Evolutionary conservation across 2,113 vertebrate genomes (phyloP).

Genomic region (Noctilio leporinus): DNA sequence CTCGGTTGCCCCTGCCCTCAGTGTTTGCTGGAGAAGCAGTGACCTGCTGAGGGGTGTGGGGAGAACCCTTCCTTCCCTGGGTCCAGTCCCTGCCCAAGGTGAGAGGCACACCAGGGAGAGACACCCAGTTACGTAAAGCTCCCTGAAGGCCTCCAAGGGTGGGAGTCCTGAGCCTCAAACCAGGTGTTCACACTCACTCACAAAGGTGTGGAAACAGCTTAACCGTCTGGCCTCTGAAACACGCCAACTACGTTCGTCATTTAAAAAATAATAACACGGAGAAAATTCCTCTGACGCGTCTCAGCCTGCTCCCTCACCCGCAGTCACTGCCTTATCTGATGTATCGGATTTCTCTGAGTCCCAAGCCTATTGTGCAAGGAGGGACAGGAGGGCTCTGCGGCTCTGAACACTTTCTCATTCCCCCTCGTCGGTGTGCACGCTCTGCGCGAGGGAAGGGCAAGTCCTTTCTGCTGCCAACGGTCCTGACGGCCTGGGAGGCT

Average conservation of each 20-base stretch:
- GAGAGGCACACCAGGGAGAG: neutral
- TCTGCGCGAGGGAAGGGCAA: neutral
- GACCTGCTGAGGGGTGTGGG: neutral
- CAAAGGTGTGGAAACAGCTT: neutral
- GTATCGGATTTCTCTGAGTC: neutral
- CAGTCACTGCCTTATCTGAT: neutral
- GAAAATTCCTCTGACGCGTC: conserved; percentile 26
- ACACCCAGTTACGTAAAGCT: neutral
- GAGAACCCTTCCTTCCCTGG: neutral
- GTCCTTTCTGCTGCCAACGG: neutral
- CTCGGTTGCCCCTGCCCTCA: neutral
- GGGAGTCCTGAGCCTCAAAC: neutral
- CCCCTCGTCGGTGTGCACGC: neutral
- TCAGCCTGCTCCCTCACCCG: neutral
- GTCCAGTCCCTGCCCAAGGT: neutral
- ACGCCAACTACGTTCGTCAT: neutral
- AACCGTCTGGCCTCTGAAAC: neutral
- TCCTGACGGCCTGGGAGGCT: neutral
- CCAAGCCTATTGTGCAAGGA: neutral
- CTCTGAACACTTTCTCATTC: neutral
- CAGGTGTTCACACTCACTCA: neutral
- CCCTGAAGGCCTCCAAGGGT: neutral
- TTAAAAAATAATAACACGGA: neutral
- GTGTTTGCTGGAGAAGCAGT: neutral
- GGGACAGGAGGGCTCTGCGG: neutral